phyloP scores from a whole-genome alignment of 2,113 vertebrate genomes.

The Antigone vipio region DNA sequence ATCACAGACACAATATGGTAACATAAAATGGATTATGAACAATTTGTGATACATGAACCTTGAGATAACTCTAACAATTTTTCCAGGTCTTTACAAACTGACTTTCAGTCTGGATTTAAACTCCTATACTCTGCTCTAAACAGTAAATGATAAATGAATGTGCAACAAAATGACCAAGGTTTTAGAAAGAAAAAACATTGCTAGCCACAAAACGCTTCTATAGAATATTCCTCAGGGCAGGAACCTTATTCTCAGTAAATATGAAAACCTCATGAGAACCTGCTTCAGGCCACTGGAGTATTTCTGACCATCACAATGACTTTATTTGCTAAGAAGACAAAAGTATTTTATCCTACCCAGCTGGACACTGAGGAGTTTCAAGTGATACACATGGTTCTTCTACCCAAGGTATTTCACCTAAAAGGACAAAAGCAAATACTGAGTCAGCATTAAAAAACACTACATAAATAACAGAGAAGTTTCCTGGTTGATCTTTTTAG shows the following conservation, averaged over 20 bases:
- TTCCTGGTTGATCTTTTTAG: neutral
- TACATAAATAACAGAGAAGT: neutral
- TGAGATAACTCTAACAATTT: neutral
- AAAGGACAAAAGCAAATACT: neutral
- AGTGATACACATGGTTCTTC: conserved; percentile 59
- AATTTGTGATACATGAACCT: neutral
- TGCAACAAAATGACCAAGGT: neutral
- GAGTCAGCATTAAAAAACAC: neutral
- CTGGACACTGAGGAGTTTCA: conserved; percentile 79
- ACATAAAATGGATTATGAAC: conserved; percentile 18
- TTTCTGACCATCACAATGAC: neutral
- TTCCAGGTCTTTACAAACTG: neutral
- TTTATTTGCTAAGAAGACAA: neutral
- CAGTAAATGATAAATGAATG: neutral
- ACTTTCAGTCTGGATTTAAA: neutral
- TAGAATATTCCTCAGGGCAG: neutral
- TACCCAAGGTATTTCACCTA: conserved; percentile 79
- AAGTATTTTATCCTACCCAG: conserved; percentile 76
- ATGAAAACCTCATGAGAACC: neutral
- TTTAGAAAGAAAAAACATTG: neutral
- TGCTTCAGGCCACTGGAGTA: neutral
- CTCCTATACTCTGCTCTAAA: neutral
- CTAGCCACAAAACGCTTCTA: neutral
- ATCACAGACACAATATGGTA: neutral
- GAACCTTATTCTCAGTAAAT: neutral